These are phyloP conservation scores for Drosophila sp. DNA, from an alignment of 1,140 invertebrate genomes.

Conservation along the genomic window DNA sequence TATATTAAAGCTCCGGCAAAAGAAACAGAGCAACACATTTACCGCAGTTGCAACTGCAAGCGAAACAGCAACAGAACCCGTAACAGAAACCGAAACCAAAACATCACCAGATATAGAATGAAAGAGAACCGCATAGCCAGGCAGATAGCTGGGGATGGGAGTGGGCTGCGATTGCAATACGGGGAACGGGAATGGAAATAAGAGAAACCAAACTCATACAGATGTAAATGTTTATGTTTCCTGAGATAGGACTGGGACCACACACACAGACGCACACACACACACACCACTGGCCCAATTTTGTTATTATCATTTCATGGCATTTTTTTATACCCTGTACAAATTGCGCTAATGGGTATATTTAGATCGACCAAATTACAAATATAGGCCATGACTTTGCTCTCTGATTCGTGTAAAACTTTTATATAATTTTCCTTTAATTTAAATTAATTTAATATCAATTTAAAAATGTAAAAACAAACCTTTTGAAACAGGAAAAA, in stretches of 20 bases:
- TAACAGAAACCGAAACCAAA: slow-evolving; percentile 7
- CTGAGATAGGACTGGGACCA: slow-evolving; percentile 39
- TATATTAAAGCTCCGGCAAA: slow-evolving; percentile 31
- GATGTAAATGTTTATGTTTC: slow-evolving; percentile 76
- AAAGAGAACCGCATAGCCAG: slow-evolving; percentile 8
- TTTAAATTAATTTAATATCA: too few species aligned
- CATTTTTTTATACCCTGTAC: not conserved
- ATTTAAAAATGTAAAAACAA: too few species aligned
- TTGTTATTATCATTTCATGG: slow-evolving; percentile 70
- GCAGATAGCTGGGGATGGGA: not conserved
- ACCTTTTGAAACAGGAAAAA: too few species aligned
- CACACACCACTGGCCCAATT: slow-evolving; percentile 57
- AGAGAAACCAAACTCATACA: slow-evolving; percentile 52
- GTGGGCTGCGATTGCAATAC: not conserved
- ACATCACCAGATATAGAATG: slow-evolving; percentile 10
- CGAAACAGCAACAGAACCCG: not conserved
- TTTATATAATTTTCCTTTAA: too few species aligned
- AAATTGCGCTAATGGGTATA: not conserved
- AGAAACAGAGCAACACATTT: slow-evolving; percentile 9
- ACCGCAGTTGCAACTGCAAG: slow-evolving; percentile 7
- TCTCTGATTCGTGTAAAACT: too few species aligned
- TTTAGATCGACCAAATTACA: not conserved
- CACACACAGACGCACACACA: not conserved
- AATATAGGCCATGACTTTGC: not conserved
- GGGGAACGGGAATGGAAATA: not conserved